phyloP scores from a whole-genome alignment of 2,888 invertebrate species.

The Hypercompe scribonia region DNA sequence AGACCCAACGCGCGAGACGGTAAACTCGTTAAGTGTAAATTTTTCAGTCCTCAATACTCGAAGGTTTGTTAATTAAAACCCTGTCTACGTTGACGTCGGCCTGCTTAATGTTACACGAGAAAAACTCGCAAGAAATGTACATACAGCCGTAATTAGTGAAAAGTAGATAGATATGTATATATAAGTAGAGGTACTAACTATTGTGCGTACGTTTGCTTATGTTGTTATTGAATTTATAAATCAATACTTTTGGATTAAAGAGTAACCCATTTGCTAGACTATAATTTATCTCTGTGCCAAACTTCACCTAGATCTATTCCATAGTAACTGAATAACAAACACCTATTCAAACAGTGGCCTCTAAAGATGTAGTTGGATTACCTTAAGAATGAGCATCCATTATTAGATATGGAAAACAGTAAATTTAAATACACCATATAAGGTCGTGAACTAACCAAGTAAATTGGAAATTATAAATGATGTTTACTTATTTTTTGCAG shows the following conservation, averaged over 20 bases:
- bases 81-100: slow-evolving; percentile 49
- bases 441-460: no score
- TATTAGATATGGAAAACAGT: no score
- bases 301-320: no score
- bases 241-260: neutral
- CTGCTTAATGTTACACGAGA: slow-evolving; percentile 43
- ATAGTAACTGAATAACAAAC: no score
- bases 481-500: no score
- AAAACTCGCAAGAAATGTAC: slow-evolving; percentile 44
- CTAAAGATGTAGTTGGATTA: no score
- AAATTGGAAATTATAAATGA: no score
- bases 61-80: slow-evolving; percentile 62
- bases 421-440: no score
- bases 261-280: no score
- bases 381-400: no score
- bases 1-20: slow-evolving; percentile 34
- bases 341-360: no score
- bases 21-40: slow-evolving; percentile 60
- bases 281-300: no score
- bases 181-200: neutral
- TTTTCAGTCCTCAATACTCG: slow-evolving; percentile 57
- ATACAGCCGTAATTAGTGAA: slow-evolving; percentile 43
- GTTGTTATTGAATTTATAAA: neutral
- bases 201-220: neutral
- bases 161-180: neutral